Evolutionary conservation across 2,113 vertebrate genomes (phyloP), one percentile per base, ranked within the genome.

Genomic region (Laticauda colubrina): DNA sequence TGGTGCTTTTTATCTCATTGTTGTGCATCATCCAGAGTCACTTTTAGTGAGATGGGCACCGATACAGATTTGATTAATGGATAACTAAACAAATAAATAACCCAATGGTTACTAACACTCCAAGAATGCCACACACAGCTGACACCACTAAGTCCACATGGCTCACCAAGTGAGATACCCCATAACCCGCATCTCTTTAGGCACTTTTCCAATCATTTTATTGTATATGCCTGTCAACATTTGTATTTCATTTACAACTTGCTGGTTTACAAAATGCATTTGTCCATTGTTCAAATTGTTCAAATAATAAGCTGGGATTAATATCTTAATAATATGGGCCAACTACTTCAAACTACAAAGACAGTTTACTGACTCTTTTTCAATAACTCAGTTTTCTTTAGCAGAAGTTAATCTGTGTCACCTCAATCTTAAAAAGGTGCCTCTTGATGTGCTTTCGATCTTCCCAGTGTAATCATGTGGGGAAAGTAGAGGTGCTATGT

Each of bases 81-180:
- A 64, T 29, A 64, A 64, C 4, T 64, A 64, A 64, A 64, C 26
- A 64, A 64, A 64, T 64, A 64, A 64, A 64, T 64, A 57, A 92
- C 94, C 69, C 88, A 85, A 93, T 94, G 92, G 95, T 96, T 96
- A 95, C 64, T 93, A 94, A 91, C 89, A 94, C 95, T 94, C 94
- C 93, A 94, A 95, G 86, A 95, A 94, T 89, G 94, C 94, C 94
- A 95, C 93, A 94, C 93, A 96, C 23, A 96, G 92, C 91, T 95
- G 96, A 94, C 96, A 94, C 96, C 94, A 64, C 95, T 92, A 92
- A 95, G 89, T 93, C 93, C 96, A 96, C 94, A 85, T 90, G 94
- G 95, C 90, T 93, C 94, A 88, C 93, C 96, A 96, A 96, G 95
- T 95, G 94, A 96, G 96, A 93, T 94, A 95, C 94, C 93, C 92